Evolutionary conservation across 2,888 invertebrate species (phyloP), one percentile per base, ranked within the genome.

Genomic region (Erynnis tages): DNA sequence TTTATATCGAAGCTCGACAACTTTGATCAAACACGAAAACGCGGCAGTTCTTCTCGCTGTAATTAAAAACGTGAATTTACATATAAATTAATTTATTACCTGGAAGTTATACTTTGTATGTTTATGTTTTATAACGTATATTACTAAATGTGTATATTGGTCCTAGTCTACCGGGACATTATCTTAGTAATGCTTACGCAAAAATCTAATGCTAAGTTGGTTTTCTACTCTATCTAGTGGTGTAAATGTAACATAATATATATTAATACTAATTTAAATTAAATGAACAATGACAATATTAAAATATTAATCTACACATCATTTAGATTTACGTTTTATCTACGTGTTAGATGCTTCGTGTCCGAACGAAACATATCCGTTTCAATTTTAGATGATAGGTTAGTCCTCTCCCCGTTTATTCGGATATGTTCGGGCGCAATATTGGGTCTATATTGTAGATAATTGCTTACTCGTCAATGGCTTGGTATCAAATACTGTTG

Each of bases 261-360:
- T 65, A 77, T 75, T 79, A 76, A 80, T 76, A 80, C 76, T 78
- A 79, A 69, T 81, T 78, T 78, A 82, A 82, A 81, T 81, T 78
- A 65, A 60, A 63, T 54, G 37, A 69, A 70, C 63, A 82, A 85
- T 87, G 88, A 89, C 88, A 89, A 89, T 89, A 89, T 87, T 88
- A 84, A 82, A 73, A 81, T 82, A 78, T 74, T 68, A 81, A 85
- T 82, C 81, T 83, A 81, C 76, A 78, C 73, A 73, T 76, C 79
- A 72, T 76, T 79, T 83, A 83, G 83, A 72, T 54, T 81, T 83
- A 84, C 72, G 71, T 82, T 83, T 76, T 77, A 73, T 72, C 76
- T 79, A 76, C 73, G 76, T 82, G 78, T 79, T 83, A 85, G 82
- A 71, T 79, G 82, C 79, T 83, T 82, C 71, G 74, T 81, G 73